phyloP scores from a whole-genome alignment of 1,140 invertebrate species.

The Bombus cullumanus region DNA sequence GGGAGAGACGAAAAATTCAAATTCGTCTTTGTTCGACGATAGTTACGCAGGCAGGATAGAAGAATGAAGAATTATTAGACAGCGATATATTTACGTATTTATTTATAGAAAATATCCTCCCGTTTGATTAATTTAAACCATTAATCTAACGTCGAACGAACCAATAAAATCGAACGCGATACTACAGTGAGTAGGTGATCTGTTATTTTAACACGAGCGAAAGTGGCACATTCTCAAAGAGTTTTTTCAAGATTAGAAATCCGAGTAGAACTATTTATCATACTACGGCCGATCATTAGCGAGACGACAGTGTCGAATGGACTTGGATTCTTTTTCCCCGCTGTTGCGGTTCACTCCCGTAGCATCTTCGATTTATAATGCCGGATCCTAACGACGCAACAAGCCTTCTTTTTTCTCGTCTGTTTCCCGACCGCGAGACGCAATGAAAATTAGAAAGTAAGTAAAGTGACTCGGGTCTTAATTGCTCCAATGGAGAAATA shows the following conservation, averaged over 20 bases:
- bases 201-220: slow-evolving; percentile 33
- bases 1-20: too few species aligned
- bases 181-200: slow-evolving; percentile 15
- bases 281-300: slow-evolving; percentile 27
- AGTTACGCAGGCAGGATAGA: too few species aligned
- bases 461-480: not conserved
- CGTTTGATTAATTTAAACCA: not conserved
- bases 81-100: not conserved
- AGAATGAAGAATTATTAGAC: too few species aligned
- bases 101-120: not conserved
- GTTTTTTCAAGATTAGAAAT: slow-evolving; percentile 43
- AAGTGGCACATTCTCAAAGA: slow-evolving; percentile 34
- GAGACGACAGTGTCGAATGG: slow-evolving; percentile 21
- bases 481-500: slow-evolving; percentile 1
- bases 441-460: slow-evolving; percentile 22
- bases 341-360: not conserved
- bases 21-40: too few species aligned
- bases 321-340: not conserved
- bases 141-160: not conserved
- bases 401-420: not conserved
- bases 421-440: not conserved
- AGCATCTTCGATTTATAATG: not conserved
- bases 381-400: not conserved
- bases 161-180: not conserved
- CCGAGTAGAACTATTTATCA: slow-evolving; percentile 47